These are phyloP conservation scores for Desoria tigrina DNA, from an alignment of 2,888 invertebrate species.

Conservation along the genomic window DNA sequence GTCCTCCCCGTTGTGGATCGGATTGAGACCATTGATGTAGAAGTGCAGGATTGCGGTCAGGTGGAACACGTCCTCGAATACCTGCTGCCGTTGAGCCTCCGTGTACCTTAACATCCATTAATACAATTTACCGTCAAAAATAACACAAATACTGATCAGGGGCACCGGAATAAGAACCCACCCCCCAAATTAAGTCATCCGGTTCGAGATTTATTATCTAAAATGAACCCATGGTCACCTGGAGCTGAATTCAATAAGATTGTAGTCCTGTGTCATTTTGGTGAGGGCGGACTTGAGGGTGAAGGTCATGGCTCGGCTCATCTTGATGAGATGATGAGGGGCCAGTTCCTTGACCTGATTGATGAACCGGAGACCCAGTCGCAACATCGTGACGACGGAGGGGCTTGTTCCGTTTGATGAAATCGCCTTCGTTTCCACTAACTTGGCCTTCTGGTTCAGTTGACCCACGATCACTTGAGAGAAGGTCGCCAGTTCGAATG, in stretches of 20 bases:
- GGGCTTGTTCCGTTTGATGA: background rate
- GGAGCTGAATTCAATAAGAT: no score
- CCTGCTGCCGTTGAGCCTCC: background rate
- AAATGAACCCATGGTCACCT: no score
- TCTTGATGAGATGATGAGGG: background rate
- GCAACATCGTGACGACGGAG: background rate
- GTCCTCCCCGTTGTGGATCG: background rate
- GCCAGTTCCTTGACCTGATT: background rate
- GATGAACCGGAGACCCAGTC: background rate
- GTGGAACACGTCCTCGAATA: background rate
- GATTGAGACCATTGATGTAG: conserved; percentile 4
- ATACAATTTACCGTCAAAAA: no score
- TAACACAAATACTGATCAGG: no score
- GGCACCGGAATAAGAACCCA: no score
- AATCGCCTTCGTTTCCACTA: background rate
- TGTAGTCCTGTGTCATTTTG: conserved; percentile 1
- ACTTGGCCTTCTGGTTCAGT: background rate
- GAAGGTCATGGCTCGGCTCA: background rate
- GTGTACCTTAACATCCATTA: background rate
- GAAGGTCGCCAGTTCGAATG: background rate
- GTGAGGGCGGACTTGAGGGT: background rate
- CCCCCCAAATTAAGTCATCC: no score
- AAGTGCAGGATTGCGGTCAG: background rate
- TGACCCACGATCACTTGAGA: background rate
- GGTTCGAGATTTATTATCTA: no score